These are phyloP conservation scores for Carduelis carduelis DNA, from an alignment of 2,797 vertebrate species.

Conservation along the genomic window DNA sequence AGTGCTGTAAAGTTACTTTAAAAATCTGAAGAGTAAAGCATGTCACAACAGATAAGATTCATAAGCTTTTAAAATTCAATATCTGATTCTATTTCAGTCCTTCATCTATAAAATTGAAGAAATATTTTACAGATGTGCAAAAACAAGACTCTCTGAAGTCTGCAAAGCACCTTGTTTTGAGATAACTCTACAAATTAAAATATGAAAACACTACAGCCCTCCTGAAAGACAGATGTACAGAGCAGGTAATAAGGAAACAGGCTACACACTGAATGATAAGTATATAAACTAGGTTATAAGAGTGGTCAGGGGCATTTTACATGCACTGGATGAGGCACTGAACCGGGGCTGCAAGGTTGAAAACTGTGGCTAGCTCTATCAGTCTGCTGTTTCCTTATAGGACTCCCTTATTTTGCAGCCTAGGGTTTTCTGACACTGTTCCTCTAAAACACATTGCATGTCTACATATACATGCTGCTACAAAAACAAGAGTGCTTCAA, in stretches of 20 bases:
- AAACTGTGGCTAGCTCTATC: not conserved
- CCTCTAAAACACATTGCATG: not conserved
- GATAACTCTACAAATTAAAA: not conserved
- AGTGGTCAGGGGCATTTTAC: not conserved
- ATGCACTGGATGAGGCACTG: not conserved
- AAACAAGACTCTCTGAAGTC: not conserved
- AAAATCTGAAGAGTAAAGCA: not conserved
- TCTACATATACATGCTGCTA: not conserved
- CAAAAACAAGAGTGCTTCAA: not conserved
- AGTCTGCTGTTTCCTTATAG: not conserved
- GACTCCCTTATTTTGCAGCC: not conserved
- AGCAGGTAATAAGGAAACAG: not conserved
- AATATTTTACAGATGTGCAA: not conserved
- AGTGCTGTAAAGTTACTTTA: not conserved
- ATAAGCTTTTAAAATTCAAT: not conserved
- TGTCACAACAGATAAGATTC: not conserved
- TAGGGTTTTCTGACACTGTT: not conserved
- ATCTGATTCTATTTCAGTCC: not conserved
- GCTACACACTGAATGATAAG: not conserved
- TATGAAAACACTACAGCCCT: not conserved
- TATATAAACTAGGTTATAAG: not conserved
- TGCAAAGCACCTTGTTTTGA: not conserved
- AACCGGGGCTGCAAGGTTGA: fast-evolving
- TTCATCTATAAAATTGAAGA: not conserved
- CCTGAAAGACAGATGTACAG: not conserved